Evolutionary conservation across 2,113 vertebrate genomes (phyloP).

Genomic region (Stictonetta naevosa): DNA sequence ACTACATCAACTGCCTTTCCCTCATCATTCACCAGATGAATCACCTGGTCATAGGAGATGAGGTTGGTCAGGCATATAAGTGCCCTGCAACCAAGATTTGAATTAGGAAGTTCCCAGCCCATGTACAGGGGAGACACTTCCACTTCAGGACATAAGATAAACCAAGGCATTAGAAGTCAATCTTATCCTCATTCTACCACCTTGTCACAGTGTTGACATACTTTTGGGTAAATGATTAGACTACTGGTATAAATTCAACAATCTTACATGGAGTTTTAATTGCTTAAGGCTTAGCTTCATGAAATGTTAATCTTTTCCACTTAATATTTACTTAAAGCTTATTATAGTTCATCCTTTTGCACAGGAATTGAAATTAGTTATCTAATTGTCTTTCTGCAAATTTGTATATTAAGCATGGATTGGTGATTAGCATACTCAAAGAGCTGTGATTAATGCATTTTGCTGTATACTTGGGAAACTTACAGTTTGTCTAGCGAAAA

Average conservation of each 20-base stretch:
- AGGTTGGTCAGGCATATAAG: not conserved
- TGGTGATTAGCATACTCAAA: not conserved
- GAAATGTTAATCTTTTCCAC: slow-evolving; percentile 17
- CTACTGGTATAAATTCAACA: not conserved
- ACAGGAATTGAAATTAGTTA: slow-evolving; percentile 32
- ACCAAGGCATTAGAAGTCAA: not conserved
- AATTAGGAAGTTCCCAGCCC: not conserved
- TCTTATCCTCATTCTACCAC: not conserved
- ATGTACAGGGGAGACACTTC: not conserved
- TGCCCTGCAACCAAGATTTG: not conserved
- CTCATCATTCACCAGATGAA: too few species aligned
- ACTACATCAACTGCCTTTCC: too few species aligned
- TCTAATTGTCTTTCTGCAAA: slow-evolving; percentile 14
- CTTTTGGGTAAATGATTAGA: not conserved
- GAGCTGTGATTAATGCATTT: not conserved
- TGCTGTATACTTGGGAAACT: not conserved
- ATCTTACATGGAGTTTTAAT: slow-evolving; percentile 16
- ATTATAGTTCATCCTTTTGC: slow-evolving; percentile 10
- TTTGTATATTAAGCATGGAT: not conserved
- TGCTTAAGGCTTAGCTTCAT: slow-evolving; percentile 10
- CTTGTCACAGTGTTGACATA: not conserved
- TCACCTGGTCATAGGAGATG: too few species aligned
- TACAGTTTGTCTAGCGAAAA: not conserved
- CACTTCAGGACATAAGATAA: not conserved
- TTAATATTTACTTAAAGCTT: slow-evolving; percentile 17